Conservation (phyloP, 2,888 invertebrate genomes). For the Philereme vetulata region DNA sequence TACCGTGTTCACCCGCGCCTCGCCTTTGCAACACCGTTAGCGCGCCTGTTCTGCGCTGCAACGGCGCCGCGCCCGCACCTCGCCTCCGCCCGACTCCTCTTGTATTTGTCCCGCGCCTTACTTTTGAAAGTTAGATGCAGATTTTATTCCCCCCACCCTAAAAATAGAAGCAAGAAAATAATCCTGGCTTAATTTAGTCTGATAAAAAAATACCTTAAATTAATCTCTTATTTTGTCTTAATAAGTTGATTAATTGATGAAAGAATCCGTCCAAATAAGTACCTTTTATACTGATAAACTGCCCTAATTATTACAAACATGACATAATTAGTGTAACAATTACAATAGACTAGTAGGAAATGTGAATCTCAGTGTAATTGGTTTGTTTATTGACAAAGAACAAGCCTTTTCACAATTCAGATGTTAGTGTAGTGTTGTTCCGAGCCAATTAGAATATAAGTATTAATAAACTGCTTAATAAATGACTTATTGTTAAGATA, state of each 20-base stretch:
- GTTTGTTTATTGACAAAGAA: conserved; percentile 26
- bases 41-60: too few species aligned
- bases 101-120: too few species aligned
- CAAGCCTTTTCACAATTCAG: conserved; percentile 15
- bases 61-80: too few species aligned
- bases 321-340: not conserved
- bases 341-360: not conserved
- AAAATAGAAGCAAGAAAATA: too few species aligned
- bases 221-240: not conserved
- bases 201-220: too few species aligned
- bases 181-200: too few species aligned
- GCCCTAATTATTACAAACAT: conserved; percentile 1
- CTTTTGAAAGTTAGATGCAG: too few species aligned
- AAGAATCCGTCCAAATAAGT: conserved; percentile 38
- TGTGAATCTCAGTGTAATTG: conserved; percentile 38
- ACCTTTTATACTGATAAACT: conserved; percentile 7
- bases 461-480: conserved; percentile 16
- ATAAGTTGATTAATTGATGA: not conserved
- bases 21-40: too few species aligned
- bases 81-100: too few species aligned
- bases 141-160: too few species aligned
- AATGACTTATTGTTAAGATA: not conserved
- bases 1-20: too few species aligned
- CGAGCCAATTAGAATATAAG: conserved; percentile 34
- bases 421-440: conserved; percentile 16